A percentile compares a stretch with the other conserved stretches of the same genome.
Evolutionary conservation across 2,888 invertebrate species (phyloP).

Genomic region (Drosophila fulvimacula): DNA sequence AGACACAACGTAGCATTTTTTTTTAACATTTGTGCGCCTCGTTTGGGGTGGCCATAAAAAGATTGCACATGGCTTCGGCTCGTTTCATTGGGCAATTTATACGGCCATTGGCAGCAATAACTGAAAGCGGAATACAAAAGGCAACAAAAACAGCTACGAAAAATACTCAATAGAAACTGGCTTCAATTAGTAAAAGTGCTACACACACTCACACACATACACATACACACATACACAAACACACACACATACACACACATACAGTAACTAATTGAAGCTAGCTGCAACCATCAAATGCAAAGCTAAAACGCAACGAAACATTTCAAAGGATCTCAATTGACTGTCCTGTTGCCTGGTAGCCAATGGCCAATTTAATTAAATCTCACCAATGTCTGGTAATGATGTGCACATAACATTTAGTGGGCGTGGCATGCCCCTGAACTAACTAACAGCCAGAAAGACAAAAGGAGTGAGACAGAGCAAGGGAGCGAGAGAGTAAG

Average conservation of each 20-base stretch:
- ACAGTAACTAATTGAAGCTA: slow-evolving; percentile 51
- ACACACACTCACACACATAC: slow-evolving; percentile 8
- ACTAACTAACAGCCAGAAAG: slow-evolving; percentile 22
- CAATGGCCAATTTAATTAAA: slow-evolving; percentile 73
- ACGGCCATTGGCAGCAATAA: slow-evolving; percentile 66
- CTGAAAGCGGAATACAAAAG: slow-evolving; percentile 17
- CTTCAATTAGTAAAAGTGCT: slow-evolving; percentile 57
- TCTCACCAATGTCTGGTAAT: slow-evolving; percentile 67
- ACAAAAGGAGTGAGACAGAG: background rate
- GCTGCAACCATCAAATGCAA: slow-evolving; percentile 52
- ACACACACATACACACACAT: background rate
- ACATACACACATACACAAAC: background rate
- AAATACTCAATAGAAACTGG: slow-evolving; percentile 17
- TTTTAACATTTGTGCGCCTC: slow-evolving; percentile 45
- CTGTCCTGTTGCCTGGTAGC: slow-evolving; percentile 37
- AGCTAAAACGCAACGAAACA: slow-evolving; percentile 38
- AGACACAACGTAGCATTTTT: slow-evolving; percentile 29
- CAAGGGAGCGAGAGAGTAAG: background rate
- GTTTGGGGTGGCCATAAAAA: slow-evolving; percentile 59
- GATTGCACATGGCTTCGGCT: slow-evolving; percentile 57
- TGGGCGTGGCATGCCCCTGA: slow-evolving; percentile 2
- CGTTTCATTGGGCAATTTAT: slow-evolving; percentile 62
- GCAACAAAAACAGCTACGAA: slow-evolving; percentile 22
- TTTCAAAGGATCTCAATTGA: slow-evolving; percentile 39
- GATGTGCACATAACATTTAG: slow-evolving; percentile 43